phyloP scores from a whole-genome alignment of 2,113 vertebrate species.

The Boulengerochromis microlepis region DNA sequence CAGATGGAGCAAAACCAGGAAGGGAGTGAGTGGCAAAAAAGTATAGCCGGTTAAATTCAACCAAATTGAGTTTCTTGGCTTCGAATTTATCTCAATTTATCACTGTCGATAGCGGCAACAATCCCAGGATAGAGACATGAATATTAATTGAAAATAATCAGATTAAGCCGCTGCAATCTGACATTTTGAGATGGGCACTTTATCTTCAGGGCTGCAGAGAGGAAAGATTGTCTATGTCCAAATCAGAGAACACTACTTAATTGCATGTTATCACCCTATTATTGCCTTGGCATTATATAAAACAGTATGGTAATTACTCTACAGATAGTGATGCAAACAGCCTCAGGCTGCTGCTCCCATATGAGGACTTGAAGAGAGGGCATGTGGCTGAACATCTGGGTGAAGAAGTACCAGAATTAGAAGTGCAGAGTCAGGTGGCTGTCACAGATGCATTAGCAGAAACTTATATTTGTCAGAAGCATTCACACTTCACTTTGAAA shows the following conservation, averaged over 20 bases:
- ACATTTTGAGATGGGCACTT: constrained; percentile 94
- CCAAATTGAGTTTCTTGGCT: constrained; percentile 84
- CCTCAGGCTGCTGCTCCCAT: constrained; percentile 82
- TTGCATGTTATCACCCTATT: constrained; percentile 99
- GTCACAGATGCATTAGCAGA: constrained; percentile 8
- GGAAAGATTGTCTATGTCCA: constrained; percentile 74
- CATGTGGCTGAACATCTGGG: constrained; percentile 58
- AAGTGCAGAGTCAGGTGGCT: constrained; percentile 46
- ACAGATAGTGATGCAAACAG: constrained; percentile 96
- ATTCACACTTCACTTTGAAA: constrained; percentile 9
- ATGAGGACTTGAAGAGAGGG: constrained; percentile 73
- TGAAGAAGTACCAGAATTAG: constrained; percentile 32
- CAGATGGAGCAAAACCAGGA: constrained; percentile 59
- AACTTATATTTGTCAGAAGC: constrained; percentile 25
- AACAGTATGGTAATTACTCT: constrained; percentile 99
- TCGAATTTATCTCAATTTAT: constrained; percentile 94
- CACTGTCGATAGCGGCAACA: constrained; percentile 89
- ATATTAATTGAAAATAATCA: constrained; percentile 99
- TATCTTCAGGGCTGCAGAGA: constrained; percentile 86
- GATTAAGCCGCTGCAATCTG: constrained; percentile 94
- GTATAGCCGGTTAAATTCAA: constrained; percentile 81
- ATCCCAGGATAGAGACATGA: constrained; percentile 86
- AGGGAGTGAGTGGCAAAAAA: not conserved
- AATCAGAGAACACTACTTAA: constrained; percentile 95
- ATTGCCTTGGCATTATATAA: constrained; percentile 99